Evolutionary conservation across 2,113 vertebrate species (phyloP).

Genomic region (Mungos mungo): DNA sequence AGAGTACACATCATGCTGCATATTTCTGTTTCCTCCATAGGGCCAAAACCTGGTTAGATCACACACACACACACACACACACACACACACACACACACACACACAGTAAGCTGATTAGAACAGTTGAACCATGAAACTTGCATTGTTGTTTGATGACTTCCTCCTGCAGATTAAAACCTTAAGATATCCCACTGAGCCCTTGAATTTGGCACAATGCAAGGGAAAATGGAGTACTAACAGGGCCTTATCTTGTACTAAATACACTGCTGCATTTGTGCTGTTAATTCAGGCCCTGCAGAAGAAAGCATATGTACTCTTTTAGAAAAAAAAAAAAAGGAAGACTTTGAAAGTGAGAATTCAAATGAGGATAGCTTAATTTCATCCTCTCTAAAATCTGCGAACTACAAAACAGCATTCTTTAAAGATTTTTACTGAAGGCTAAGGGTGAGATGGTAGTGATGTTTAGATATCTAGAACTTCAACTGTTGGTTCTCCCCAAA

Average conservation of each 20-base stretch:
- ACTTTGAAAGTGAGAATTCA: neutral
- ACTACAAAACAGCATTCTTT: neutral
- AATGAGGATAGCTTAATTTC: neutral
- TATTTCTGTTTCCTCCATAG: neutral
- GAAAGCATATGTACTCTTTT: neutral
- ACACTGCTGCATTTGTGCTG: neutral
- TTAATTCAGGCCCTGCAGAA: neutral
- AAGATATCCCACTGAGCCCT: neutral
- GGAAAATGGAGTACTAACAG: neutral
- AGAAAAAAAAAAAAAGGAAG: slow-evolving; percentile 2
- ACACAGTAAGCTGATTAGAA: neutral
- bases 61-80: neutral
- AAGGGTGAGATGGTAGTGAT: neutral
- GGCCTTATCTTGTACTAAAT: neutral
- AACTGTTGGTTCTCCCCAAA: slow-evolving; percentile 2
- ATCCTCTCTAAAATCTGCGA: neutral
- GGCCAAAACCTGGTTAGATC: neutral
- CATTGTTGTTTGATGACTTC: slow-evolving; percentile 28
- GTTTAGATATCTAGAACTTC: neutral
- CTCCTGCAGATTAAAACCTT: slow-evolving; percentile 22
- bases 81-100: neutral
- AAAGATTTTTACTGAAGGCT: slow-evolving; percentile 33
- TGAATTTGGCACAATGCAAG: neutral
- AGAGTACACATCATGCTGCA: neutral
- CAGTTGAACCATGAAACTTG: neutral